A percentile compares a stretch with the other conserved stretches of the same genome.
Conservation (phyloP, 2,797 vertebrate species). For the Heteromormyrus szaboi region DNA sequence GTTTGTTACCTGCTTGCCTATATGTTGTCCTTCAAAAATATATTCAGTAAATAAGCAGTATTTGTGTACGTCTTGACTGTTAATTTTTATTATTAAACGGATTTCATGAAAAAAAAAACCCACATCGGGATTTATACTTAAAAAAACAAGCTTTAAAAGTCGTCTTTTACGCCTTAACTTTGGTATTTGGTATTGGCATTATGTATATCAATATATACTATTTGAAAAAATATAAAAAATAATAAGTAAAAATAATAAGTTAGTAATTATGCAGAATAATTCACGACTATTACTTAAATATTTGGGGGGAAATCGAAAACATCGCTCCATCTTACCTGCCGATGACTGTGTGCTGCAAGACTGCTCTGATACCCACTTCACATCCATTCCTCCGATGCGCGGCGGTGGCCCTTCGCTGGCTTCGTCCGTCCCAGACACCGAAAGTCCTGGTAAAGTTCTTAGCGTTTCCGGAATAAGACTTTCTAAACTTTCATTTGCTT, state of each 20-base stretch:
- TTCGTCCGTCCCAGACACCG: conserved; percentile 49
- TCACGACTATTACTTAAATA: neutral
- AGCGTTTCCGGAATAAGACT: conserved; percentile 87
- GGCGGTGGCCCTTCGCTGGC: conserved; percentile 43
- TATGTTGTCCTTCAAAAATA: neutral
- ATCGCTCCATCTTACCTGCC: conserved; percentile 42
- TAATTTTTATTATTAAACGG: neutral
- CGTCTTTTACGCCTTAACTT: neutral
- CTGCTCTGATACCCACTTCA: conserved; percentile 61
- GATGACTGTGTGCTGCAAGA: conserved; percentile 45
- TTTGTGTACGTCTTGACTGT: neutral
- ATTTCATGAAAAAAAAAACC: neutral
- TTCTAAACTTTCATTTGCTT: conserved; percentile 92
- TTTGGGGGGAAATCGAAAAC: neutral
- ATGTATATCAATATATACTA: neutral
- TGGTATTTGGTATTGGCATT: neutral
- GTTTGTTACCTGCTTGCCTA: neutral
- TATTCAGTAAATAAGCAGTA: neutral
- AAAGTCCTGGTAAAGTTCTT: conserved; percentile 67
- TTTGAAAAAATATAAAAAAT: neutral
- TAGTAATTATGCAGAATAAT: neutral
- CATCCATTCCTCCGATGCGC: conserved; percentile 51
- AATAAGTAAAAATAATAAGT: neutral
- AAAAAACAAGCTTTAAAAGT: neutral
- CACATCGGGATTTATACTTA: neutral